phyloP scores from a whole-genome alignment of 2,797 vertebrate species.

The Chelmon rostratus region DNA sequence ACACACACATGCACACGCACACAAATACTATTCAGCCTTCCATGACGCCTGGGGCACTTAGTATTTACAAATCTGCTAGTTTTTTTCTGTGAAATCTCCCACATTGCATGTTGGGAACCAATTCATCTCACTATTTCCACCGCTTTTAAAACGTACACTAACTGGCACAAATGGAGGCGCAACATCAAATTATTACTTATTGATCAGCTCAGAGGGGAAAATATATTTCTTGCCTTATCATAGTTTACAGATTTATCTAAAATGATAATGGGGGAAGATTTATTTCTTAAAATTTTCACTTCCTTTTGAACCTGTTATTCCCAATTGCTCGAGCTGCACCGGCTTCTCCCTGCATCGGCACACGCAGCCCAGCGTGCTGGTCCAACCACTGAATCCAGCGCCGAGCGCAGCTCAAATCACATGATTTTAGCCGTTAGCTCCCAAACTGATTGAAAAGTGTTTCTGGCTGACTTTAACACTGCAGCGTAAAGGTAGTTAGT shows the following conservation, averaged over 20 bases:
- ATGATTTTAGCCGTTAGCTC: too few species aligned
- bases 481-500: too few species aligned
- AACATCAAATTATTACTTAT: slow-evolving; percentile 19
- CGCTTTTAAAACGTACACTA: slow-evolving; percentile 21
- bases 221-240: neutral
- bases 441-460: too few species aligned
- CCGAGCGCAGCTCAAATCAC: too few species aligned
- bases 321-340: too few species aligned
- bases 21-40: slow-evolving; percentile 46
- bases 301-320: neutral
- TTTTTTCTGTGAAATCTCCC: slow-evolving; percentile 57
- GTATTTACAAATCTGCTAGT: slow-evolving; percentile 70
- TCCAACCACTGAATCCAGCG: too few species aligned
- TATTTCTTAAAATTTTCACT: neutral
- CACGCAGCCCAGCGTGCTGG: too few species aligned
- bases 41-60: slow-evolving; percentile 55
- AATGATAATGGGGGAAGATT: neutral
- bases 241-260: slow-evolving; percentile 10
- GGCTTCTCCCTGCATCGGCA: too few species aligned
- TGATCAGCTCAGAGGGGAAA: slow-evolving; percentile 13
- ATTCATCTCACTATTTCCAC: slow-evolving; percentile 49
- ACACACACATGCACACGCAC: slow-evolving; percentile 38
- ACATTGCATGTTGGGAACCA: slow-evolving; percentile 35
- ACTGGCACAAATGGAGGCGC: neutral
- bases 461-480: too few species aligned